Base-by-base conservation (phyloP, 92 coral and sea anemone species). In the Phenganax stokvisi region DNA sequence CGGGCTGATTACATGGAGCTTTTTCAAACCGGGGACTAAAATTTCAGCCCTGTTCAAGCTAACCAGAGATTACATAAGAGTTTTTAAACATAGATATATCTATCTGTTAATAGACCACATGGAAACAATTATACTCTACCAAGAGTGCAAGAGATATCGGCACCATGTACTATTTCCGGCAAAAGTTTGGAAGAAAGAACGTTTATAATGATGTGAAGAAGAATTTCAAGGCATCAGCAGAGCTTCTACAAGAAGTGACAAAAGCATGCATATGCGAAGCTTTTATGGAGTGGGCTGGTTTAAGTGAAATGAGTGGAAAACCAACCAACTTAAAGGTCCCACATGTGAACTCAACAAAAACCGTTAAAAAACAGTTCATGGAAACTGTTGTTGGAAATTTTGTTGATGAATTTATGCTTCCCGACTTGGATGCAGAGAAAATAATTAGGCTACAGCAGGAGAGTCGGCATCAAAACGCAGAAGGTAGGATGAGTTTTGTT, bases 181-280 rank as follows among this genome's bases (percentile, higher is more conserved):
- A 69, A 6, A 80, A 79, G 27, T 57, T 71, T 6, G 61, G 71
- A 16, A 85, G 57, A 30, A 85, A 57, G 15, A 85, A 85, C 72
- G 74, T 69, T 57, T 55, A 30, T 15, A 9, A 72, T 3, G 83
- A 80, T 71, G 72, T 31, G 13, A 85, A 85, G 80, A 85, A 85
- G 65, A 85, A 85, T 52, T 85, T 76, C 75, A 80, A 79, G 72
- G 88, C 88, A n/a, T 53, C 88, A 7, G 88, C 84, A 12, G 84
- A 80, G 62, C 72, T 85, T 15, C 31, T 78, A 60, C 47, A 28
- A 44, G 84, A 85, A 47, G 84, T 80, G 16, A 80, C 88, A 58
- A 85, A 79, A 17, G 6, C 85, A 29, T 85, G 80, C 30, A 30
- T 85, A 25, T 78, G 84, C 79, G 84, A 79, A 20, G 87, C 87